phyloP scores from a whole-genome alignment of 2,888 invertebrate genomes.

The Caenorhabditis auriculariae region DNA sequence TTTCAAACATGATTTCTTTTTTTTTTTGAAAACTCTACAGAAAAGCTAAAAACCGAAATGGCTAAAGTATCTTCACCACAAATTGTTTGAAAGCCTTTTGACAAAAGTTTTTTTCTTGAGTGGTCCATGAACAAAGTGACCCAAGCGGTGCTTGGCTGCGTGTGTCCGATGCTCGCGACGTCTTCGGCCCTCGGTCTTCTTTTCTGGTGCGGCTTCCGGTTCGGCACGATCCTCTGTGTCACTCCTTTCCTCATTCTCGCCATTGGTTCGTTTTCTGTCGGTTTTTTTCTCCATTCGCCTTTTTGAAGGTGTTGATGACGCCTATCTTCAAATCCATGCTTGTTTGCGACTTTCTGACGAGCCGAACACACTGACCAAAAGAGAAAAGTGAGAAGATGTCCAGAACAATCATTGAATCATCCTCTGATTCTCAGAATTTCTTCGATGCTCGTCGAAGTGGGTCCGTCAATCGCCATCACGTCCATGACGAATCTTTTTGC shows the following conservation, averaged over 20 bases:
- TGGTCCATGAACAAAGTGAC: conserved; percentile 44
- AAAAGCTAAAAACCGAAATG: too few species aligned
- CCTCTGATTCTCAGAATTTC: conserved; percentile 30
- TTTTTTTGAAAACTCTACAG: too few species aligned
- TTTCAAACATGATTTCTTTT: too few species aligned
- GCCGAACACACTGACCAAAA: conserved; percentile 26
- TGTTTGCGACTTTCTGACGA: conserved; percentile 44
- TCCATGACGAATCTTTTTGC: conserved; percentile 76
- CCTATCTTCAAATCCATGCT: conserved; percentile 56
- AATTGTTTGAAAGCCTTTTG: too few species aligned
- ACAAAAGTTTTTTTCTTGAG: conserved; percentile 18
- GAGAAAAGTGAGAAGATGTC: conserved; percentile 22
- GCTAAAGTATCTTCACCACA: too few species aligned
- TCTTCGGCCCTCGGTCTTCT: conserved; percentile 56
- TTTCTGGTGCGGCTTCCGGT: conserved; percentile 54
- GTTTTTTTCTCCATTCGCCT: neutral
- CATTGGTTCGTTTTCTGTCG: conserved; percentile 33
- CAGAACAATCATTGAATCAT: too few species aligned
- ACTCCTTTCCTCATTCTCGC: conserved; percentile 59
- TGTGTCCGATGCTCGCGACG: conserved; percentile 54
- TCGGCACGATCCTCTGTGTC: conserved; percentile 60
- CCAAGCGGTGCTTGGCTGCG: conserved; percentile 49
- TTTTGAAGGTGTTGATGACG: conserved; percentile 56
- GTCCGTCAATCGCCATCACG: conserved; percentile 88
- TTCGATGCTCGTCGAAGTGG: conserved; percentile 82